These are phyloP conservation scores for Opisthograptis luteolata DNA, from an alignment of 2,888 invertebrate genomes.

Conservation along the genomic window DNA sequence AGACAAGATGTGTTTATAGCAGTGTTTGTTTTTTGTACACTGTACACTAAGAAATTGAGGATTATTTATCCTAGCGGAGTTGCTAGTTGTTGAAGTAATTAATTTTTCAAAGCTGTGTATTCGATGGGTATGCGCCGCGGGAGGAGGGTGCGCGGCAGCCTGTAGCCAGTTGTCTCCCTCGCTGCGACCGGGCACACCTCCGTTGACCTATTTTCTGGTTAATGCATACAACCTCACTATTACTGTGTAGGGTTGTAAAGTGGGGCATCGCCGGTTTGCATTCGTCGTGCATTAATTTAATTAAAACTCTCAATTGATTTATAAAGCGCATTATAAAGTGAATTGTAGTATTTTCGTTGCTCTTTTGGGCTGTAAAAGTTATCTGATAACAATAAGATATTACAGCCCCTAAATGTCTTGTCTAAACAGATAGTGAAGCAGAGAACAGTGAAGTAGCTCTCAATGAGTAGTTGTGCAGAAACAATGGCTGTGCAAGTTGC, in stretches of 20 bases:
- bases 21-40: slow-evolving; percentile 48
- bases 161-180: slow-evolving; percentile 69
- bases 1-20: slow-evolving; percentile 48
- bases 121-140: slow-evolving; percentile 61
- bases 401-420: slow-evolving; percentile 4
- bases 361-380: background rate
- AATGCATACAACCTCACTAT: slow-evolving; percentile 80
- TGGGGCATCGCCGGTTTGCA: slow-evolving; percentile 72
- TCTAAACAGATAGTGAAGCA: slow-evolving; percentile 19
- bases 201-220: slow-evolving; percentile 83
- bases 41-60: slow-evolving; percentile 34
- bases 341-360: slow-evolving; percentile 4
- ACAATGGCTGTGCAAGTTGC: slow-evolving; percentile 51
- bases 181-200: slow-evolving; percentile 79
- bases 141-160: slow-evolving; percentile 62
- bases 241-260: slow-evolving; percentile 75
- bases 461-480: slow-evolving; percentile 43
- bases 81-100: slow-evolving; percentile 47
- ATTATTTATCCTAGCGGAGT: slow-evolving; percentile 40
- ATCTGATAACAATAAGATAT: slow-evolving; percentile 4
- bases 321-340: slow-evolving; percentile 7
- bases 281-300: slow-evolving; percentile 57
- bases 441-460: slow-evolving; percentile 6
- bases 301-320: slow-evolving; percentile 30
- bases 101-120: slow-evolving; percentile 60